phyloP scores from a whole-genome alignment of 1,140 invertebrate species.

The Halesus radiatus region DNA sequence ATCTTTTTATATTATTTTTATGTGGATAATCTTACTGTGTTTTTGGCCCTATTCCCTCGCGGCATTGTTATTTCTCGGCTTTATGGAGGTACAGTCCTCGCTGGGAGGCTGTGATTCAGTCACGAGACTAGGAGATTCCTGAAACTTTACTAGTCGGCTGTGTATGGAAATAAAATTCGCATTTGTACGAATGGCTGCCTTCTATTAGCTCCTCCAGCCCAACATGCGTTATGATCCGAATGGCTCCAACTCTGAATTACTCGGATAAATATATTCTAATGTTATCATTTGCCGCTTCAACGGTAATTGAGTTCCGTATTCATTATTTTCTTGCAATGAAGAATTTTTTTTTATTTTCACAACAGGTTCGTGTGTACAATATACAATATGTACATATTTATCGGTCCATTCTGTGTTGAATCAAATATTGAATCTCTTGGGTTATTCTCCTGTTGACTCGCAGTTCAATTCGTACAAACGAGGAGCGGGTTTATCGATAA shows the following conservation, averaged over 20 bases:
- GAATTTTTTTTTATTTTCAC: neutral
- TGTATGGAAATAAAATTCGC: slow-evolving; percentile 47
- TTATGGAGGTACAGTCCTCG: slow-evolving; percentile 29
- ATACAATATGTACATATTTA: neutral
- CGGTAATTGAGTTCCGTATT: neutral
- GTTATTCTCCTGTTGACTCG: too few relatives aligned
- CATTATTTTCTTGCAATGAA: neutral
- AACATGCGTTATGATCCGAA: slow-evolving; percentile 11
- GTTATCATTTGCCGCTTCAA: neutral
- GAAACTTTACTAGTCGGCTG: neutral
- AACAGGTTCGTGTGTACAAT: neutral
- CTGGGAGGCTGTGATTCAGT: slow-evolving; percentile 2
- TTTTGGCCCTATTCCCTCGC: slow-evolving; percentile 43
- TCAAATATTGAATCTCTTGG: neutral
- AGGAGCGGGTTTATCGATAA: too few relatives aligned
- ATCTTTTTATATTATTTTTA: slow-evolving; percentile 58
- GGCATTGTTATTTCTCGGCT: slow-evolving; percentile 47
- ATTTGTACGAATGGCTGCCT: slow-evolving; percentile 36
- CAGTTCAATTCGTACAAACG: too few relatives aligned
- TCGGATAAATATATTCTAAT: slow-evolving; percentile 7
- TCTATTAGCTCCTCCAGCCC: slow-evolving; percentile 20
- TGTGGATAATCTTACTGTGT: slow-evolving; percentile 54
- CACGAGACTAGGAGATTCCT: neutral
- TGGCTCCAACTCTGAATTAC: neutral
- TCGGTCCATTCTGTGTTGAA: neutral